Percentiles rank a stretch among this genome's conserved stretches.
Conservation (phyloP, 2,797 vertebrate species). For the Spea hammondii region DNA sequence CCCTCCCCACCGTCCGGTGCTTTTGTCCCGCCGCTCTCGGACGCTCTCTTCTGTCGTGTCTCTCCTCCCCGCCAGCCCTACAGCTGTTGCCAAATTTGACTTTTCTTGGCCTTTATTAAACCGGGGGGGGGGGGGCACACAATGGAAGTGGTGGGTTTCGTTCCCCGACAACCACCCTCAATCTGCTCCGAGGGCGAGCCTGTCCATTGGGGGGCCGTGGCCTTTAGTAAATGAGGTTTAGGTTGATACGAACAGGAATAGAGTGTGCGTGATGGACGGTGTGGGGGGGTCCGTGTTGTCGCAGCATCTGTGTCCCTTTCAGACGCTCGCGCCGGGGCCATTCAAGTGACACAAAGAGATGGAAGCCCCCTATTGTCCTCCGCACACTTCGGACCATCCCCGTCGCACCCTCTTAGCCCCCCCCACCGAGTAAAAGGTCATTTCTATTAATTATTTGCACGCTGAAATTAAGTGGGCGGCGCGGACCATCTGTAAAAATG, state of each 20-base stretch:
- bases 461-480: conserved; percentile 68
- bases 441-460: conserved; percentile 71
- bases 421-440: conserved; percentile 55
- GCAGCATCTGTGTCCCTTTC: conserved; percentile 75
- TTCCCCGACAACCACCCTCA: conserved; percentile 34
- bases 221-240: conserved; percentile 56
- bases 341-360: conserved; percentile 56
- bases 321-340: conserved; percentile 64
- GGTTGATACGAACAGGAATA: conserved; percentile 47
- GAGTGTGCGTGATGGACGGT: conserved; percentile 33
- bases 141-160: conserved; percentile 47
- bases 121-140: conserved; percentile 34
- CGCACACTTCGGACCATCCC: conserved; percentile 75
- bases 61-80: conserved; percentile 53
- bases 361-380: conserved; percentile 63
- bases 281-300: conserved; percentile 42
- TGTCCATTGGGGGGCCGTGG: conserved; percentile 50
- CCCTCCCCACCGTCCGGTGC: conserved; percentile 60
- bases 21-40: conserved; percentile 42
- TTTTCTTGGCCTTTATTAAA: conserved; percentile 56
- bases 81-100: conserved; percentile 72
- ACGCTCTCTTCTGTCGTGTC: conserved; percentile 41
- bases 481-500: conserved; percentile 75
- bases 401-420: conserved; percentile 68
- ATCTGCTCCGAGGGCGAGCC: conserved; percentile 37